phyloP scores from a whole-genome alignment of 2,888 invertebrate species.

The Hyposoter dolosus region DNA sequence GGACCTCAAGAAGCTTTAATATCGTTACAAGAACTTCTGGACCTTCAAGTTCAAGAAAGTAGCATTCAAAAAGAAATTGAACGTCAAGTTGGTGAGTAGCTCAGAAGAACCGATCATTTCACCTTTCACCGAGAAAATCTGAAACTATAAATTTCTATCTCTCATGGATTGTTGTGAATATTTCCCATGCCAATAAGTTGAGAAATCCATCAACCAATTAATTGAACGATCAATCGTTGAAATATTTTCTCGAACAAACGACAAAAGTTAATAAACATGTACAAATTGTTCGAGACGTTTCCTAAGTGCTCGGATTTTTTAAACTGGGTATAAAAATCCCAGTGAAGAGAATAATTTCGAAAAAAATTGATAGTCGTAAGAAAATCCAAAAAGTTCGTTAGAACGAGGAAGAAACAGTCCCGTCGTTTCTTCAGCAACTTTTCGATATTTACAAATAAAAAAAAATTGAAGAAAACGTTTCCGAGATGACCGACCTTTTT shows the following conservation, averaged over 20 bases:
- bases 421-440: not conserved
- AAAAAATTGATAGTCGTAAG: not conserved
- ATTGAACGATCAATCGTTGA: not conserved
- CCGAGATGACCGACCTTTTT: not conserved
- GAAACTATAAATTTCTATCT: not conserved
- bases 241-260: not conserved
- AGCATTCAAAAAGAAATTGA: slow-evolving; percentile 91
- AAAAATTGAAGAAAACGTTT: not conserved
- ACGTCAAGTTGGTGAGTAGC: slow-evolving; percentile 89
- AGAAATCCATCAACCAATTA: not conserved
- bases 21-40: slow-evolving; percentile 93
- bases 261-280: not conserved
- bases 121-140: not conserved
- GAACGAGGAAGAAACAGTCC: not conserved
- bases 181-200: not conserved
- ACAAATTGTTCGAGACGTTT: not conserved
- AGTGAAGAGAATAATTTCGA: not conserved
- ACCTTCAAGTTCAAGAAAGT: slow-evolving; percentile 90
- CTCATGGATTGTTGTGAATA: not conserved
- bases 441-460: not conserved
- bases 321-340: not conserved
- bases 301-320: not conserved
- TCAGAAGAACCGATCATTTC: not conserved
- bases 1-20: slow-evolving; percentile 92
- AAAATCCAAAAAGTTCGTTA: not conserved